Evolutionary conservation across 2,113 vertebrate genomes (phyloP), one percentile per base, ranked within the genome.

Genomic region (Colius striatus): DNA sequence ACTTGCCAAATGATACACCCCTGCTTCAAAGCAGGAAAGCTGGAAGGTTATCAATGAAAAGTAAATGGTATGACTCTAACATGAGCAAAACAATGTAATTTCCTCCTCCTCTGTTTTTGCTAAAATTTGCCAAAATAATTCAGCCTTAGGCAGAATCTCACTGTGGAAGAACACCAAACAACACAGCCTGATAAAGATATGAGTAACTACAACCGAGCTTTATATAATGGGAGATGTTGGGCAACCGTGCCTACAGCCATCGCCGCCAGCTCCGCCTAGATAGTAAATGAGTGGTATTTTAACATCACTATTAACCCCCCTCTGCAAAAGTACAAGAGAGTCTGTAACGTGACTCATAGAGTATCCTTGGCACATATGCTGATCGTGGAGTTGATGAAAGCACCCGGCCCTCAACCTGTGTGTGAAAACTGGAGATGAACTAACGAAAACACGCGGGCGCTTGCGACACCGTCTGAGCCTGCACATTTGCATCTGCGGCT

Each of bases 111-210:
- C 47, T 94, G 90, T 95, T 96, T 96, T 93, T 67, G 72, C 87
- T 94, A 60, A 93, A 96, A 95, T 93, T 90, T 96, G 94, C 94
- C 96, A 96, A 95, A 96, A 67, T 55, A 94, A 88, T 86, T 90
- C 83, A 65, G 88, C 95, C 92, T n/a, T 9, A 51, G 92, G 95
- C 94, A 93, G 68, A 93, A 90, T 66, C 79, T 84, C 76, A 86
- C 61, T 2, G 1, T 90, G 90, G 94, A 95, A 95, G 80, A 94
- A 84, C 19, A 94, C 92, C 93, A 88, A 93, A 82, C 78, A 94
- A 58, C 76, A 60, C 38, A 75, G 85, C 47, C 92, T 93, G 92
- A 95, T 72, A 92, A 84, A 92, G 94, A 94, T 75, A 95, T 26
- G 90, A 92, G 85, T 53, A 87, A 84, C 92, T 92, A 84, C 68